A percentile compares a stretch with the other conserved stretches of the same genome.
Evolutionary conservation across 2,797 vertebrate genomes (phyloP).

Genomic region (Pangasius djambal): DNA sequence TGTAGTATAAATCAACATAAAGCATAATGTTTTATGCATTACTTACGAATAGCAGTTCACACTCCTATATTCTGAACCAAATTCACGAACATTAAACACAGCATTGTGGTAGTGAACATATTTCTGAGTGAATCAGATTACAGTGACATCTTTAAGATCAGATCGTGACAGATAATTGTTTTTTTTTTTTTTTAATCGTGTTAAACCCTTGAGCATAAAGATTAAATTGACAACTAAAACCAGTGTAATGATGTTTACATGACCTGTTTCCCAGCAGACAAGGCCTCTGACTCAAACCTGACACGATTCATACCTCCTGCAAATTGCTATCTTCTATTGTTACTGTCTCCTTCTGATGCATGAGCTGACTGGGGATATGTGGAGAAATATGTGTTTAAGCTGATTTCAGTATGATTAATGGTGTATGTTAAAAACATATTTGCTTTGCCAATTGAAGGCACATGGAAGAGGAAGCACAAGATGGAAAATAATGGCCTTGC

Average conservation of each 20-base stretch:
- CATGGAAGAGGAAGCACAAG: conserved; percentile 36
- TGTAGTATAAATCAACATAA: background rate
- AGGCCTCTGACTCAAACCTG: conserved; percentile 32
- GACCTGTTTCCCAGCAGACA: conserved; percentile 33
- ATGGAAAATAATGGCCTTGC: conserved; percentile 32
- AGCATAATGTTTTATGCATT: background rate
- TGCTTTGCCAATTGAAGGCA: conserved; percentile 36
- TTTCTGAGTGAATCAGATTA: background rate
- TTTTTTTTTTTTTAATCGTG: conserved; percentile 1
- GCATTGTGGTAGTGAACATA: background rate
- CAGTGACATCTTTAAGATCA: background rate
- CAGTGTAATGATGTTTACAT: conserved; percentile 22
- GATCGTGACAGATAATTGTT: background rate
- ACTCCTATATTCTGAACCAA: no score
- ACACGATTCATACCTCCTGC: conserved; percentile 25
- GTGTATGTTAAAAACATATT: conserved; percentile 45
- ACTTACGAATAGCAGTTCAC: no score
- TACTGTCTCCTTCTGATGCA: conserved; percentile 21
- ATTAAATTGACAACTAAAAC: conserved; percentile 32
- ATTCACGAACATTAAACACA: background rate
- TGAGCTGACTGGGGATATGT: conserved; percentile 16
- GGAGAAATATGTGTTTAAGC: conserved; percentile 27
- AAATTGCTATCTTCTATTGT: conserved; percentile 31
- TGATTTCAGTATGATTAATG: conserved; percentile 50
- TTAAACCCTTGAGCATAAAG: conserved; percentile 33